Evolutionary conservation across 2,888 invertebrate species (phyloP).

Genomic region (Pollenia griseotomentosa): DNA sequence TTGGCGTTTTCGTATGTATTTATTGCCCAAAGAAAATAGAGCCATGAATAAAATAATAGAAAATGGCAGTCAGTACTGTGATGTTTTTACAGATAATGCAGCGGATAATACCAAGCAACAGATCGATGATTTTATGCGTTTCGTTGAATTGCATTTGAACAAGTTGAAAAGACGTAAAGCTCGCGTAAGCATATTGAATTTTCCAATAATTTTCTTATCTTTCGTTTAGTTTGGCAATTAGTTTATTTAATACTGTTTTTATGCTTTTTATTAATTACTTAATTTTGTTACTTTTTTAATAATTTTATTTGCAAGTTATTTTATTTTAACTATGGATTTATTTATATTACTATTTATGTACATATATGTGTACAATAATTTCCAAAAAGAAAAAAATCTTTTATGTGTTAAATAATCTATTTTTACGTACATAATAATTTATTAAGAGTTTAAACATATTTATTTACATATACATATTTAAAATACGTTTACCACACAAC

Average conservation of each 20-base stretch:
- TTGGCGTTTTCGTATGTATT: constrained; percentile 95
- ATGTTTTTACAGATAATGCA: constrained; percentile 88
- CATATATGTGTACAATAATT: constrained; percentile 9
- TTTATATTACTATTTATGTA: constrained; percentile 10
- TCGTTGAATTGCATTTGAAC: constrained; percentile 94
- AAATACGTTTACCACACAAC: constrained; percentile 37
- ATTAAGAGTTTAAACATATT: constrained; percentile 22
- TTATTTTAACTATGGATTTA: constrained; percentile 25
- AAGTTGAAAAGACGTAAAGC: constrained; percentile 93
- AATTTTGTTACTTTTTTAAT: constrained; percentile 36
- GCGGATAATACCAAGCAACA: constrained; percentile 86
- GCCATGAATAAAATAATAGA: constrained; percentile 92
- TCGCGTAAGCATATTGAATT: constrained; percentile 87
- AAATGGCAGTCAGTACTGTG: constrained; percentile 89
- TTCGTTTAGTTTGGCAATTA: constrained; percentile 48
- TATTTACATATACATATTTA: constrained; percentile 33
- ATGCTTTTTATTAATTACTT: constrained; percentile 38
- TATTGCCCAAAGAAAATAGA: constrained; percentile 92
- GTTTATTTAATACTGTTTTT: constrained; percentile 53
- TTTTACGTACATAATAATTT: not conserved
- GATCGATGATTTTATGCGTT: constrained; percentile 90
- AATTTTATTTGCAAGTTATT: constrained; percentile 47
- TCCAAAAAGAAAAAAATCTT: not conserved
- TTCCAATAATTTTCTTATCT: constrained; percentile 26
- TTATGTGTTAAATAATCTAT: not conserved